Evolutionary conservation across 2,797 vertebrate species (phyloP).

Genomic region (Vireo griseus): DNA sequence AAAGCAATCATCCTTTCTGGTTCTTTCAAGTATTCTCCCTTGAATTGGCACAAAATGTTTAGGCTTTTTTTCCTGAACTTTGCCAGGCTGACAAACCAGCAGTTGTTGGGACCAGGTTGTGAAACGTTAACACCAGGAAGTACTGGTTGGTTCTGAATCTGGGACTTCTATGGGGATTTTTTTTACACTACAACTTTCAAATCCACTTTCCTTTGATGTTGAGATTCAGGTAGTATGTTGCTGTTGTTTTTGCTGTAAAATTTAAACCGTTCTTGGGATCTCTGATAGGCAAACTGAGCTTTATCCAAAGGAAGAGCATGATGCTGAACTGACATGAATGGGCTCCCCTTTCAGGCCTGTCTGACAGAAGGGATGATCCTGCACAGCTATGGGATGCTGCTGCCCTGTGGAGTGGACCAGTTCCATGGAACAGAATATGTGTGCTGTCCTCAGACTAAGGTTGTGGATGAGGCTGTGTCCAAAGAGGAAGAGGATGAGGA

Average conservation of each 20-base stretch:
- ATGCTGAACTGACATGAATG: neutral
- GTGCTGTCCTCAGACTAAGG: constrained; percentile 85
- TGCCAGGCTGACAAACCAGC: neutral
- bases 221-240: rapidly evolving
- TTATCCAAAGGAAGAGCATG: neutral
- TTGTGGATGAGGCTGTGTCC: constrained; percentile 71
- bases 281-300: neutral
- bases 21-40: neutral
- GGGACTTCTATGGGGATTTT: neutral
- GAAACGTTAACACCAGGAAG: rapidly evolving
- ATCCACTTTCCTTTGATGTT: neutral
- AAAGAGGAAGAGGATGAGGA: constrained; percentile 80
- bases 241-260: neutral
- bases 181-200: neutral
- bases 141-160: neutral
- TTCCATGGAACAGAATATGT: constrained; percentile 95
- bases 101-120: rapidly evolving
- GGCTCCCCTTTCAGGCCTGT: constrained; percentile 80
- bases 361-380: constrained; percentile 84
- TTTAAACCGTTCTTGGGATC: neutral
- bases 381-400: constrained; percentile 93
- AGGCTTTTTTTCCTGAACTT: neutral
- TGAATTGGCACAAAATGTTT: neutral
- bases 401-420: constrained; percentile 91
- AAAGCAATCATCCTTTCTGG: neutral